These are phyloP conservation scores for Brachystomella parvula DNA, from an alignment of 1,140 invertebrate species.

Conservation along the genomic window DNA sequence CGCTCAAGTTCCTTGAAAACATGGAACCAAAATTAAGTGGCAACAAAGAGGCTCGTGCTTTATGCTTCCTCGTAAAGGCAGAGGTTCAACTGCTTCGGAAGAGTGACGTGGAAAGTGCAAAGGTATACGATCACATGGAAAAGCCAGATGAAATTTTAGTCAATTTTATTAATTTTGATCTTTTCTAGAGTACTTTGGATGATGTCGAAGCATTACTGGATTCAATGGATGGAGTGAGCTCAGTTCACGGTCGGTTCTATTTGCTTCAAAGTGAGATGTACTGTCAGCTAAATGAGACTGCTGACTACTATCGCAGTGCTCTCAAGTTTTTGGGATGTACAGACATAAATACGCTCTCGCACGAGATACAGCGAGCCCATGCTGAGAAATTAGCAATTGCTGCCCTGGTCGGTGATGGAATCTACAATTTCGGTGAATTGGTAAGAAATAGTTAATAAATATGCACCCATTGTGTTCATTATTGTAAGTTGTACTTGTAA, in stretches of 20 bases:
- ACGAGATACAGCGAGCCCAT: constrained; percentile 64
- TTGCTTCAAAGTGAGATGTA: constrained; percentile 87
- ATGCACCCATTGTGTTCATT: constrained; percentile 9
- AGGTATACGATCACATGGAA: constrained; percentile 47
- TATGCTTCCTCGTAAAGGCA: constrained; percentile 76
- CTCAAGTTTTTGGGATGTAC: constrained; percentile 91
- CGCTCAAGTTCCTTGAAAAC: constrained; percentile 75
- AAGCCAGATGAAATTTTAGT: neutral
- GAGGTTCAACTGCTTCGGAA: constrained; percentile 73
- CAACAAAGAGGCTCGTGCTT: constrained; percentile 73
- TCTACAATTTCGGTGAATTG: constrained; percentile 96
- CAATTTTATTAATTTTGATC: neutral
- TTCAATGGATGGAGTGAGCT: constrained; percentile 79
- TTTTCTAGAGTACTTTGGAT: constrained; percentile 69
- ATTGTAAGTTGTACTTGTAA: no score
- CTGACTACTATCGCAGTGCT: constrained; percentile 89
- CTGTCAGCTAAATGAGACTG: constrained; percentile 49
- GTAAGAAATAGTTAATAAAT: constrained; percentile 44
- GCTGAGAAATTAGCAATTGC: constrained; percentile 89
- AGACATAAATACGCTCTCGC: constrained; percentile 58
- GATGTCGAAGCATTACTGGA: constrained; percentile 79
- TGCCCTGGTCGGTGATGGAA: constrained; percentile 85
- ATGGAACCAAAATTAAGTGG: constrained; percentile 79
- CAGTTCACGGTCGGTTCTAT: constrained; percentile 92
- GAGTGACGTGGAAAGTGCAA: constrained; percentile 70